phyloP scores from a whole-genome alignment of 2,888 invertebrate species.

The Eupsilia transversa region DNA sequence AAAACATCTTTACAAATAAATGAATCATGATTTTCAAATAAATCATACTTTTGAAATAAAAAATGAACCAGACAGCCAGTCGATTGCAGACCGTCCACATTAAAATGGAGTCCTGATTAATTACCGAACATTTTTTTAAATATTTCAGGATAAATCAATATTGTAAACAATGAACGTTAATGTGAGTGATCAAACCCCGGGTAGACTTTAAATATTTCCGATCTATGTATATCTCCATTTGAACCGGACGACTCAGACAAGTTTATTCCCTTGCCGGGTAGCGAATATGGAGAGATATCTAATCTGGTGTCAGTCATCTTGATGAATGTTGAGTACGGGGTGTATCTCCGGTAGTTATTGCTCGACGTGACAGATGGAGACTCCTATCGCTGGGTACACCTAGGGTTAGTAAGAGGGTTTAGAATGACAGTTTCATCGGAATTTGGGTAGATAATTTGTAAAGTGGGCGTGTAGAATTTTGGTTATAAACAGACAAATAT shows the following conservation, averaged over 20 bases:
- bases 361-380: conserved; percentile 59
- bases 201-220: conserved; percentile 23
- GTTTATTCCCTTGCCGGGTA: conserved; percentile 55
- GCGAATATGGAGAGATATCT: conserved; percentile 59
- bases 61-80: not conserved
- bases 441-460: not conserved
- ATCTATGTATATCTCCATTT: conserved; percentile 31
- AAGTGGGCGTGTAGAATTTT: not conserved
- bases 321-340: conserved; percentile 56
- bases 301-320: conserved; percentile 61
- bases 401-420: conserved; percentile 18
- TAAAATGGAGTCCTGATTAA: not conserved
- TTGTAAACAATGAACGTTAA: not conserved
- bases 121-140: not conserved
- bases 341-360: conserved; percentile 60
- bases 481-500: not conserved
- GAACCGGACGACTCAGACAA: conserved; percentile 36
- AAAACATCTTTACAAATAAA: not conserved
- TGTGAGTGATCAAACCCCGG: not conserved
- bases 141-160: not conserved
- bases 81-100: not conserved
- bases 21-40: not conserved
- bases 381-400: conserved; percentile 47
- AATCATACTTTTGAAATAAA: not conserved
- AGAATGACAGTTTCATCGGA: conserved; percentile 3